phyloP scores from a whole-genome alignment of 2,888 invertebrate genomes.

The Drosophila vallismaia region DNA sequence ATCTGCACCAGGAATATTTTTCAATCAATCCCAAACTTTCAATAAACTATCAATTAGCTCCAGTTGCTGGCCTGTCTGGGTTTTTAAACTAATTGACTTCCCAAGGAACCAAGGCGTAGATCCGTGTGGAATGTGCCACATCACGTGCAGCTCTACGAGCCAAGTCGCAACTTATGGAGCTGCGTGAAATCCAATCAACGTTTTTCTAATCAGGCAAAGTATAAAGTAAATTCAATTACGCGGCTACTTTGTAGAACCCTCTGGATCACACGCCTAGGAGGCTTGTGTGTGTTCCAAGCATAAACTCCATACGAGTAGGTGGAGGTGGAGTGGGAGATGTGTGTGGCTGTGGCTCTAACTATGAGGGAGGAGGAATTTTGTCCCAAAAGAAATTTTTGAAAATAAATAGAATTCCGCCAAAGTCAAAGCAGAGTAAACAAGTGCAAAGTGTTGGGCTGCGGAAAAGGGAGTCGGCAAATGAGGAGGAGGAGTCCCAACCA shows the following conservation, averaged over 20 bases:
- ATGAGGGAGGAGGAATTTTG: conserved; percentile 50
- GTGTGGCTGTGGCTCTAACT: conserved; percentile 18
- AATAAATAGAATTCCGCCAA: conserved; percentile 78
- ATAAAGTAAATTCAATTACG: conserved; percentile 79
- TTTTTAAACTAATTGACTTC: conserved; percentile 12
- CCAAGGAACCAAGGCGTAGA: background rate
- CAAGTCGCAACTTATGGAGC: conserved; percentile 27
- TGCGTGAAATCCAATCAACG: conserved; percentile 69
- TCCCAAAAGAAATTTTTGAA: conserved; percentile 69
- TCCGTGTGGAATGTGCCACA: background rate
- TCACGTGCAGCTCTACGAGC: background rate
- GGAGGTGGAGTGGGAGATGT: conserved; percentile 33
- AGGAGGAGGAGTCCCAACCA: background rate
- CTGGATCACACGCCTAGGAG: conserved; percentile 67
- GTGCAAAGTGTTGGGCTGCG: conserved; percentile 24
- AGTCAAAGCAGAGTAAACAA: conserved; percentile 75
- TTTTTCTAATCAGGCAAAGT: conserved; percentile 74
- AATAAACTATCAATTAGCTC: conserved; percentile 9
- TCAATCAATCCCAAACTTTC: background rate
- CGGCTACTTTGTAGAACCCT: conserved; percentile 75
- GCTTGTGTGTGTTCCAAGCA: background rate
- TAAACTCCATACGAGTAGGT: conserved; percentile 14
- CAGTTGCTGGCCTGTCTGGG: background rate
- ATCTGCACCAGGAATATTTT: background rate
- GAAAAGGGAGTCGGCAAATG: background rate